phyloP scores from a whole-genome alignment of 2,797 vertebrate genomes.

The Alfaro cultratus region DNA sequence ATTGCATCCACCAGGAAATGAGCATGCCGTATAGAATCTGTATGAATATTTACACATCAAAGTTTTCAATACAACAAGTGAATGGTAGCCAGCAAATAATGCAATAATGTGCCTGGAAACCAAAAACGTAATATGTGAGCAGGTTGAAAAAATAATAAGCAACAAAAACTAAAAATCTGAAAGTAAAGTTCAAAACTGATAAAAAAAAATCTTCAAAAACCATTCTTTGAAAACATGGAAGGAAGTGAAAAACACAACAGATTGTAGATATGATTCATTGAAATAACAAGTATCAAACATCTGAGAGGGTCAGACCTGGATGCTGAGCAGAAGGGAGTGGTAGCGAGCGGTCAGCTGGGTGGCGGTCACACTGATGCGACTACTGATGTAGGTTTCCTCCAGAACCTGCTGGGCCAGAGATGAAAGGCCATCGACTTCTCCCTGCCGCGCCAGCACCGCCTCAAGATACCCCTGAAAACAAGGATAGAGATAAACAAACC shows the following conservation, averaged over 20 bases:
- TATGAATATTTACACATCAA: not conserved
- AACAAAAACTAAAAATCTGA: not conserved
- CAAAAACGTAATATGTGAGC: not conserved
- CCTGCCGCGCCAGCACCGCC: conserved; percentile 84
- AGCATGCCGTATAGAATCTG: not conserved
- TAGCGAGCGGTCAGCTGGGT: conserved; percentile 91
- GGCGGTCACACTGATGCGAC: conserved; percentile 86
- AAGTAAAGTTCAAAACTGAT: not conserved
- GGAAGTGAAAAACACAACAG: not conserved
- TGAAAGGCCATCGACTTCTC: conserved; percentile 91
- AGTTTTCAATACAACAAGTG: not conserved
- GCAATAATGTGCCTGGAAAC: not conserved
- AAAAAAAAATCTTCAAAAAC: not conserved
- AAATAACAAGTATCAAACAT: not conserved
- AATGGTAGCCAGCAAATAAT: not conserved
- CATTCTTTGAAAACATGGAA: not conserved
- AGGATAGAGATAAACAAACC: conserved; percentile 12
- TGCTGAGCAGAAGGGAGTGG: conserved; percentile 89
- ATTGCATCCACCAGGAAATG: not conserved
- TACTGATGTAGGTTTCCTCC: conserved; percentile 88
- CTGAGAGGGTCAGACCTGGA: conserved; percentile 68
- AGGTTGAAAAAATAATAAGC: not conserved
- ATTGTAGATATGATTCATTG: not conserved
- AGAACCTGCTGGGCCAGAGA: conserved; percentile 90
- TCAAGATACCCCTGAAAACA: conserved; percentile 87